Conservation (phyloP, 2,113 vertebrate species). For the Rhabdornis inornatus region DNA sequence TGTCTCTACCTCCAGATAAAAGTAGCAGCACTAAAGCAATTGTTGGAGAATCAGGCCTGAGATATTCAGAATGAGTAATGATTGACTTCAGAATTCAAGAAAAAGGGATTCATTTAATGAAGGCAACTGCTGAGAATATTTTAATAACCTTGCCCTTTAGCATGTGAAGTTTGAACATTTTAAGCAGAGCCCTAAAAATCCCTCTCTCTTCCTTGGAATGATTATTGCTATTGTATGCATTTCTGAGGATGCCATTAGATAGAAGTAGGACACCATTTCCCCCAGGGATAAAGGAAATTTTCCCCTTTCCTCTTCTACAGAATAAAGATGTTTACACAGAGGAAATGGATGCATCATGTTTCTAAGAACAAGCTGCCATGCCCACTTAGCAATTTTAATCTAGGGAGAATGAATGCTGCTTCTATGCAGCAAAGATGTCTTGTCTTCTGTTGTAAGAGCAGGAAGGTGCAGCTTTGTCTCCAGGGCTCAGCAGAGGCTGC, state of each 20-base stretch:
- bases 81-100: not conserved
- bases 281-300: not conserved
- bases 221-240: not conserved
- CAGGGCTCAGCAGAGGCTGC: not conserved
- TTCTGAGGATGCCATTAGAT: not conserved
- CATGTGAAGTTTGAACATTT: not conserved
- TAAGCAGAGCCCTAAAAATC: not conserved
- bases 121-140: not conserved
- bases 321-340: not conserved
- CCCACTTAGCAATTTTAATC: not conserved
- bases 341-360: accelerated
- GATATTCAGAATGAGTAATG: not conserved
- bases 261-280: not conserved
- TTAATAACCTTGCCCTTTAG: not conserved
- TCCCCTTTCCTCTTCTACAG: not conserved
- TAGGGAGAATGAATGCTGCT: accelerated
- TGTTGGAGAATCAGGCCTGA: not conserved
- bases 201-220: not conserved
- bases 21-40: not conserved
- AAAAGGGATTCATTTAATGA: not conserved
- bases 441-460: not conserved
- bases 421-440: not conserved
- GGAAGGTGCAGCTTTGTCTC: not conserved
- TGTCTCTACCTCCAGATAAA: not conserved
- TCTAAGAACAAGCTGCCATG: not conserved